Percentiles rank a stretch among this genome's conserved stretches.
Evolutionary conservation across 2,797 vertebrate genomes (phyloP).

Genomic region (Holocentrus rufus): DNA sequence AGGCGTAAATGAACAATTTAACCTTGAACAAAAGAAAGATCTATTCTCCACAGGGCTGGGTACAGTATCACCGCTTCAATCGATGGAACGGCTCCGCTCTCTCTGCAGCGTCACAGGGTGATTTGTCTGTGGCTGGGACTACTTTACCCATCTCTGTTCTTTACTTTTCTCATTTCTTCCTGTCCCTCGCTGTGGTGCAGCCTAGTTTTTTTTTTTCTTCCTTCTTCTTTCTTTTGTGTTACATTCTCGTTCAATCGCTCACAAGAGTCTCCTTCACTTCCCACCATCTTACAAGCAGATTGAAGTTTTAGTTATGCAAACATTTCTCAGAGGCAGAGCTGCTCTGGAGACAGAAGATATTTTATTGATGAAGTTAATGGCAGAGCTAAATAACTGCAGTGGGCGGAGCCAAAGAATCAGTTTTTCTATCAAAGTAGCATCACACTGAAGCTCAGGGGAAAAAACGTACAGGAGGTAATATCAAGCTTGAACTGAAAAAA

Average conservation of each 20-base stretch:
- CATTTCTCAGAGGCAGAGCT: conserved; percentile 31
- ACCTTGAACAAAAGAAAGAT: conserved; percentile 71
- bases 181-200: background rate
- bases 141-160: conserved; percentile 33
- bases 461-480: too few species aligned
- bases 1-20: conserved; percentile 65
- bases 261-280: conserved; percentile 20
- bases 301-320: conserved; percentile 40
- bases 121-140: conserved; percentile 41
- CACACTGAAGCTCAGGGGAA: too few species aligned
- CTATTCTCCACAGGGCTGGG: conserved; percentile 25
- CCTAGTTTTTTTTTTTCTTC: too few species aligned
- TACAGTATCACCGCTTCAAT: conserved; percentile 28
- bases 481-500: too few species aligned
- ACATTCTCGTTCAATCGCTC: conserved; percentile 45
- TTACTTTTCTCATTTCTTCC: conserved; percentile 28
- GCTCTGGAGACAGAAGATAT: conserved; percentile 24
- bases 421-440: too few species aligned
- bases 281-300: conserved; percentile 44
- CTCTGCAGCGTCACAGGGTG: conserved; percentile 33
- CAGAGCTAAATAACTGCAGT: too few species aligned
- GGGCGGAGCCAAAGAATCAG: too few species aligned
- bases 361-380: too few species aligned
- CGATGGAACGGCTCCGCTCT: background rate
- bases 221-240: conserved; percentile 33